phyloP scores from a whole-genome alignment of 2,113 vertebrate species.

The Ondatra zibethicus region DNA sequence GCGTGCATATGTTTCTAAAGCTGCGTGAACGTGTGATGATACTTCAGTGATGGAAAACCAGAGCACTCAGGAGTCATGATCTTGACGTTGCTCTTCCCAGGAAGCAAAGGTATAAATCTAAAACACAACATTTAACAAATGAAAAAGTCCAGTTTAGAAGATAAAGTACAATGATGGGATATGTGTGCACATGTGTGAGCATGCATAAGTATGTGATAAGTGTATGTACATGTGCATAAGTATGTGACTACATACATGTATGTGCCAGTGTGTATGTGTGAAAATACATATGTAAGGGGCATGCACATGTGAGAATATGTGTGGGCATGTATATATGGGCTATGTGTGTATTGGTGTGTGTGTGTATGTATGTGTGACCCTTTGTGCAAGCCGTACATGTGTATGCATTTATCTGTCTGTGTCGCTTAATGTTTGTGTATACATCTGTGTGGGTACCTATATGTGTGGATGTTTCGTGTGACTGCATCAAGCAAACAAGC shows the following conservation, averaged over 20 bases:
- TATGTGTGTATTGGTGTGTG: not conserved
- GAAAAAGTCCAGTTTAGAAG: not conserved
- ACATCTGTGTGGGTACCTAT: not conserved
- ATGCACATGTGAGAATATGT: not conserved
- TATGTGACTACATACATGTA: not conserved
- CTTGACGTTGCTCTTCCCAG: not conserved
- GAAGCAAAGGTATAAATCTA: not conserved
- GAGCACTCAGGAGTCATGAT: not conserved
- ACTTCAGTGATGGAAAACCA: not conserved
- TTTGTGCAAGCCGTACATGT: not conserved
- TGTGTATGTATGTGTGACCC: not conserved
- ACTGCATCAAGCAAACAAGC: not conserved
- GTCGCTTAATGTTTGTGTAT: not conserved
- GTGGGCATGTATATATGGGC: not conserved
- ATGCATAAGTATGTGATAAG: not conserved
- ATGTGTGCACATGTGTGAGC: not conserved
- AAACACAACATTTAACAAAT: constrained; percentile 28
- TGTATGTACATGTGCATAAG: not conserved
- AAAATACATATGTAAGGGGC: too few relatives aligned
- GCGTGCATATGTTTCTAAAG: not conserved
- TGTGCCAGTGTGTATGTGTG: not conserved
- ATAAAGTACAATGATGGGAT: not conserved
- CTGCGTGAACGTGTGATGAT: fast-evolving
- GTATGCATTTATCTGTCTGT: not conserved
- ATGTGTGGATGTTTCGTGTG: not conserved